phyloP scores from a whole-genome alignment of 2,797 vertebrate species.

The Phoxinus dragarum region DNA sequence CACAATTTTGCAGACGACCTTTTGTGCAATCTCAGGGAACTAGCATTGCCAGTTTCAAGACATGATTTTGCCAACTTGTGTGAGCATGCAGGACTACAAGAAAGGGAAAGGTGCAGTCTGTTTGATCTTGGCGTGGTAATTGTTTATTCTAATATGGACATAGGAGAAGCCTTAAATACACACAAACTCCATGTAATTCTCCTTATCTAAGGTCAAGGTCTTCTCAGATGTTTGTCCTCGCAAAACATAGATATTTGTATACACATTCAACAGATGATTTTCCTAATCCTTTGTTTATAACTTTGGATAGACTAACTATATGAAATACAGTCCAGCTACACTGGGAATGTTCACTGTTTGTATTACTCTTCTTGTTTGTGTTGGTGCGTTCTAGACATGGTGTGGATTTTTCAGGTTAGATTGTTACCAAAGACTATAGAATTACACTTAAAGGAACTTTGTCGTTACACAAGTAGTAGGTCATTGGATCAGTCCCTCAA shows the following conservation, averaged over 20 bases:
- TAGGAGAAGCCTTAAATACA: background rate
- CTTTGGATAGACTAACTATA: background rate
- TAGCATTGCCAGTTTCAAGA: constrained; percentile 9
- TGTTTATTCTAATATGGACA: background rate
- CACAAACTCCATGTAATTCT: background rate
- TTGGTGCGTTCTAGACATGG: too few species aligned
- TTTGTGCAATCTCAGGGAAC: constrained; percentile 19
- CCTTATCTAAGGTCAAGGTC: background rate
- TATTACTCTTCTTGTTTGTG: too few species aligned
- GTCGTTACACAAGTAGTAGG: too few species aligned
- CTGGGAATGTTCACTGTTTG: background rate
- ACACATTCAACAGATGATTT: background rate
- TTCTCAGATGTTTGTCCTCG: background rate
- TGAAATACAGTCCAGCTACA: background rate
- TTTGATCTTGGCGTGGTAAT: background rate
- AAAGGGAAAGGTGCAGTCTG: background rate
- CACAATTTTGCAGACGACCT: background rate
- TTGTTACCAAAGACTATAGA: too few species aligned
- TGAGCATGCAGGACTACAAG: background rate
- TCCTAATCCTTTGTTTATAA: background rate
- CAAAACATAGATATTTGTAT: background rate
- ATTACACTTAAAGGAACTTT: too few species aligned
- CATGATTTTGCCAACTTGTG: constrained; percentile 32
- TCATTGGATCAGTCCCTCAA: too few species aligned
- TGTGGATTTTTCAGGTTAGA: too few species aligned